Evolutionary conservation across 2,888 invertebrate species (phyloP).

Genomic region (Erebia epiphron): DNA sequence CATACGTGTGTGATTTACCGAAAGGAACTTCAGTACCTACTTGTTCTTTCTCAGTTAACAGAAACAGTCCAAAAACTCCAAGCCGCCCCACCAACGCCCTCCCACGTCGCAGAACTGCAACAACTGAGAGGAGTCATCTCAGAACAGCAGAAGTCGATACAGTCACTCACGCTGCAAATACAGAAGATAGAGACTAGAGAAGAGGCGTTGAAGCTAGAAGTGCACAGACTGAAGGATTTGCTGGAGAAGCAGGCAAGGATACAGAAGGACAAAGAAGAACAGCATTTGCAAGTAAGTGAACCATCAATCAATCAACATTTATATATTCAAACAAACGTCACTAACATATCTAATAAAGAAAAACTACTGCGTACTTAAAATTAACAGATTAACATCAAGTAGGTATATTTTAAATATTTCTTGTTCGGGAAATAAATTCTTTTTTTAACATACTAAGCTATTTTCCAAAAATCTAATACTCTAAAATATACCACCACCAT

Average conservation of each 20-base stretch:
- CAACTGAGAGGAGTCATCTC: slow-evolving; percentile 77
- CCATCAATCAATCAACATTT: background rate
- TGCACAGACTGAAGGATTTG: slow-evolving; percentile 70
- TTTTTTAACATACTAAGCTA: too few relatives aligned
- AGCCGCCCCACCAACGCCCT: slow-evolving; percentile 55
- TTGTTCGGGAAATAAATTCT: too few relatives aligned
- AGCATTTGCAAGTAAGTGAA: slow-evolving; percentile 57
- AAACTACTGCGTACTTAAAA: too few relatives aligned
- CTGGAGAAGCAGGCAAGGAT: slow-evolving; percentile 74
- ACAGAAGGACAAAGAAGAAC: slow-evolving; percentile 64
- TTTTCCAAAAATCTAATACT: too few relatives aligned
- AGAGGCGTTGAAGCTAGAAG: slow-evolving; percentile 71
- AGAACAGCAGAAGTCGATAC: slow-evolving; percentile 83
- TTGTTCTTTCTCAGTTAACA: slow-evolving; percentile 52
- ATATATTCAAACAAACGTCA: too few relatives aligned
- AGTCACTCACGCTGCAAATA: slow-evolving; percentile 79
- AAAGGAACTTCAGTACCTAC: too few relatives aligned
- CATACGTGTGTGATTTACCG: too few relatives aligned
- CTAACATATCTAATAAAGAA: too few relatives aligned
- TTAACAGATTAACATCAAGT: too few relatives aligned
- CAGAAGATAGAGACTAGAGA: slow-evolving; percentile 78
- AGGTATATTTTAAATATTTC: too few relatives aligned
- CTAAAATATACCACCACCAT: too few relatives aligned
- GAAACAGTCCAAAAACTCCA: slow-evolving; percentile 61
- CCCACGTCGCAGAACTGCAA: slow-evolving; percentile 66